A percentile compares a stretch with the other conserved stretches of the same genome.
Conservation (phyloP, 2,888 invertebrate genomes). For the Drosophila vallismaia region DNA sequence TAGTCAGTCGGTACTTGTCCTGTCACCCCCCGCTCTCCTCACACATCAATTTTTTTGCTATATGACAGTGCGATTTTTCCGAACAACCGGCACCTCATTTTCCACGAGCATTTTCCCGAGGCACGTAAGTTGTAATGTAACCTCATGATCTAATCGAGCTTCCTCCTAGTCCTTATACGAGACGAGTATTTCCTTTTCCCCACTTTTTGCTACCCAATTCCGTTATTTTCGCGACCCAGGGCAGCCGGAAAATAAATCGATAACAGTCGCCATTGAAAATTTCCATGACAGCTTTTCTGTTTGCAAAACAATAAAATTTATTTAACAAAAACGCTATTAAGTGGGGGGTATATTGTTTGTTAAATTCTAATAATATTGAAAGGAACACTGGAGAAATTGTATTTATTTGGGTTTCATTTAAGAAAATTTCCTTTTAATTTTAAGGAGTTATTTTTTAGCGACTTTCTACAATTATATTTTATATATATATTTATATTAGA, state of each 20-base stretch:
- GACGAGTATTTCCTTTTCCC: too few species aligned
- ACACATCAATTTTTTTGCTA: too few species aligned
- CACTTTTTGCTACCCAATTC: neutral
- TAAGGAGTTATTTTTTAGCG: too few species aligned
- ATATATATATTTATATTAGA: too few species aligned
- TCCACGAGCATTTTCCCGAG: conserved; percentile 5
- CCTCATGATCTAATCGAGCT: conserved; percentile 35
- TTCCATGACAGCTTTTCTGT: conserved; percentile 33
- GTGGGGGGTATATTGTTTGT: neutral
- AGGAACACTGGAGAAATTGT: too few species aligned
- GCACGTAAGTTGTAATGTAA: conserved; percentile 33
- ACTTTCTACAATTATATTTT: too few species aligned
- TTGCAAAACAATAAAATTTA: neutral
- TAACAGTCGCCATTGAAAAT: conserved; percentile 35
- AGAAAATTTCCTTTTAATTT: too few species aligned
- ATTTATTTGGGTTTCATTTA: too few species aligned
- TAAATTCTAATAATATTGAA: neutral
- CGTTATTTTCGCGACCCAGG: neutral
- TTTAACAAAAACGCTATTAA: neutral
- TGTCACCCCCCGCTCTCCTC: neutral
- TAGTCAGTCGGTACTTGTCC: conserved; percentile 27
- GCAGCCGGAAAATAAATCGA: conserved; percentile 29
- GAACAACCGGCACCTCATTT: conserved; percentile 17
- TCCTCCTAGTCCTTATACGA: neutral
- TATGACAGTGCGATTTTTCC: conserved; percentile 31